phyloP scores from a whole-genome alignment of 92 coral and sea anemone genomes.

The Anthopleura xanthogrammica region DNA sequence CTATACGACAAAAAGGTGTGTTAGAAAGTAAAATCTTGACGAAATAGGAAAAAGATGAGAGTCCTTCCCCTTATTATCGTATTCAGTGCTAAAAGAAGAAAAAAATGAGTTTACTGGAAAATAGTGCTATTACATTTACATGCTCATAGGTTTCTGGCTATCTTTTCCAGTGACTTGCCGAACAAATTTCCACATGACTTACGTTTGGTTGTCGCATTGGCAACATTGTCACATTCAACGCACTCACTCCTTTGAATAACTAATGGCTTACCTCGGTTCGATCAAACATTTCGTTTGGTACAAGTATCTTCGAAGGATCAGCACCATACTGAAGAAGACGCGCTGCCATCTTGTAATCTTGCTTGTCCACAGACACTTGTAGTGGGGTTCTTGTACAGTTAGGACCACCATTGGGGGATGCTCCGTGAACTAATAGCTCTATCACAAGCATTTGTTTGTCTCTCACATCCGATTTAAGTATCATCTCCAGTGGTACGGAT shows the following conservation, averaged over 20 bases:
- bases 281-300: slow-evolving; percentile 7
- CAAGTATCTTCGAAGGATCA: slow-evolving; percentile 51
- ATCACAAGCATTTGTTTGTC: slow-evolving; percentile 36
- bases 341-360: slow-evolving; percentile 52
- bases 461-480: slow-evolving; percentile 41
- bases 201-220: too few relatives aligned
- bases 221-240: too few relatives aligned
- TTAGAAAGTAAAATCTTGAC: too few relatives aligned
- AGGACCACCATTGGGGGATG: slow-evolving; percentile 41
- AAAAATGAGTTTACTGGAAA: too few relatives aligned
- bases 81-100: too few relatives aligned
- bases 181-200: too few relatives aligned
- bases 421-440: slow-evolving; percentile 45
- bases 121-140: too few relatives aligned
- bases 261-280: slow-evolving; percentile 13
- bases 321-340: slow-evolving; percentile 55
- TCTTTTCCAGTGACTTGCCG: too few relatives aligned
- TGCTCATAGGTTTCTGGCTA: too few relatives aligned
- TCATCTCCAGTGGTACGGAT: slow-evolving; percentile 58
- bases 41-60: too few relatives aligned
- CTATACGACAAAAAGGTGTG: background rate
- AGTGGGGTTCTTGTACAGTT: slow-evolving; percentile 44
- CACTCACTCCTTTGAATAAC: too few relatives aligned
- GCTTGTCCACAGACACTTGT: slow-evolving; percentile 41
- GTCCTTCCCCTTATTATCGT: too few relatives aligned